Evolutionary conservation across 2,888 invertebrate species (phyloP), one percentile per base, ranked within the genome.

Genomic region (Nysson spinosus): DNA sequence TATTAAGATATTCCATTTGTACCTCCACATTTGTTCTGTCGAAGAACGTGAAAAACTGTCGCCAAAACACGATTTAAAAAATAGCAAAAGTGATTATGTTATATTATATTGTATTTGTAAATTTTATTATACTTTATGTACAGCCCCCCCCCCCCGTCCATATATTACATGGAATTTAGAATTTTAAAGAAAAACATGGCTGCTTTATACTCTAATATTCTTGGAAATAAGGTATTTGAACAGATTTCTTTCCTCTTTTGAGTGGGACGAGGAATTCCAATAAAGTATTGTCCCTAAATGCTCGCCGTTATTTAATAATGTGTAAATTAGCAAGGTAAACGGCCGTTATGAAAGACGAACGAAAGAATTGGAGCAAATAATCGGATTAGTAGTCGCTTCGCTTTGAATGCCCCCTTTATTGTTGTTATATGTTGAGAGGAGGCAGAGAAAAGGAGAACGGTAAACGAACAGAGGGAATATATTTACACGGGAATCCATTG

Each of bases 351-450:
- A 62, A 50, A 44, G 42, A 26, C 19, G 19, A 11, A 16, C 40
- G 44, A 51, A 62, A 39, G 50, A 51, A 62, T 58, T 58, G 39
- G 58, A 19, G 28, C 44, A 58, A 62, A 62, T 62, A 46, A 62
- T 62, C 51, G 62, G 34, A 58, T 62, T 51, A 51, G 34, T 19
- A 16, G 44, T 44, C 58, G 40, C 44, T 44, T 11, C 50, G 7
- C 40, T 50, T 44, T 44, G 7, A 7, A 20, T 32, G 16, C 24
- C 20, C n/a, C 22, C 32, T 40, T 44, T 44, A 37, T 50, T 50
- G 44, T 50, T 50, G 44, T 50, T 50, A 16, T 28, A 24, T 11
- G 28, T 20, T 26, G 49, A 7, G 20, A n/a, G 11, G 4, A 7
- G 4, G 17, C 7, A 37, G 22, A 6, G 7, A 14, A 19, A 17